Conservation (phyloP, 2,888 invertebrate species). For the Drosophila pullipes region DNA sequence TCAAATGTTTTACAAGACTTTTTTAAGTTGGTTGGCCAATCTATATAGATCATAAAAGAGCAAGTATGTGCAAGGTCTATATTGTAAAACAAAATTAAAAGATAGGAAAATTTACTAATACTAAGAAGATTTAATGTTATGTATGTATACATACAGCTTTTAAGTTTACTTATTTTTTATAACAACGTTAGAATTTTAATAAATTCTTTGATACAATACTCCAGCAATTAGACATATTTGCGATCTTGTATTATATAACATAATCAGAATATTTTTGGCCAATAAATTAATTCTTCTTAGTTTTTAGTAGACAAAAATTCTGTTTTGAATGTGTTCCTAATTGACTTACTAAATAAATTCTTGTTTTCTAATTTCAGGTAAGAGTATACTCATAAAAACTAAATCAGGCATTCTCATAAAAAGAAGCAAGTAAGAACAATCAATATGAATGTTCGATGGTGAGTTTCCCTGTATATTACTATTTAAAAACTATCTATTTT, state of each 20-base stretch:
- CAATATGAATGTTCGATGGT: not conserved
- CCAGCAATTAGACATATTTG: not conserved
- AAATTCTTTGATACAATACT: not conserved
- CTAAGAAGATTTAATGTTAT: slow-evolving; percentile 13
- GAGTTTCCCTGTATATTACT: slow-evolving; percentile 11
- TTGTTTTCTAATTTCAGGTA: slow-evolving; percentile 68
- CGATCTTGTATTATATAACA: not conserved
- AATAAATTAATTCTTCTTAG: not conserved
- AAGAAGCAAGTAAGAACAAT: slow-evolving; percentile 18
- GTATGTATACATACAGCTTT: not conserved
- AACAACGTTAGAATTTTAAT: not conserved
- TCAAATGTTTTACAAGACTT: slow-evolving; percentile 32
- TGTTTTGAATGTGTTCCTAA: slow-evolving; percentile 18
- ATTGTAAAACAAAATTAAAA: not conserved
- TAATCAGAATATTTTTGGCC: not conserved
- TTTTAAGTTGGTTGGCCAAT: slow-evolving; percentile 5
- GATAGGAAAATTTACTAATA: not conserved
- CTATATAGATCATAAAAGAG: slow-evolving; percentile 12
- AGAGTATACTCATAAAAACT: slow-evolving; percentile 35
- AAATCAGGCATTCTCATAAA: slow-evolving; percentile 12
- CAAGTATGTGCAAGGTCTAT: slow-evolving; percentile 15
- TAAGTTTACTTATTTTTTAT: not conserved
- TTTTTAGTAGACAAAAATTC: slow-evolving; percentile 8
- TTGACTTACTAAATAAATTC: slow-evolving; percentile 27
- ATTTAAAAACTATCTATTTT: not conserved